Conservation (phyloP, 2,888 invertebrate genomes). For the Tetragonula carbonaria region DNA sequence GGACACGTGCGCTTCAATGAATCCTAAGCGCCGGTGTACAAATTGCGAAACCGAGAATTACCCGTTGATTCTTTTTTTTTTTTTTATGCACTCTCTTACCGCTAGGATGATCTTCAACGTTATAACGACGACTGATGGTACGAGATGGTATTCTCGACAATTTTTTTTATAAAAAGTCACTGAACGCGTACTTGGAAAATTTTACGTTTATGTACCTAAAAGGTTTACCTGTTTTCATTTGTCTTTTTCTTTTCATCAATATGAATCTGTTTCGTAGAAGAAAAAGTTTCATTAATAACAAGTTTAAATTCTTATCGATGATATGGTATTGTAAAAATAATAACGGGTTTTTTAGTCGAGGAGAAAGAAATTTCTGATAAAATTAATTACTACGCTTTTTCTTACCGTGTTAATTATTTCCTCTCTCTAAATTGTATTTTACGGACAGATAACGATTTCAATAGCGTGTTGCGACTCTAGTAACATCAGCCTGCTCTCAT, state of each 20-base stretch:
- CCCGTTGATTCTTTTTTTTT: too few relatives aligned
- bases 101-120: too few relatives aligned
- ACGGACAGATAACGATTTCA: background rate
- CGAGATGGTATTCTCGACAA: background rate
- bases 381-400: background rate
- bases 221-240: too few relatives aligned
- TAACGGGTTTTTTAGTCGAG: background rate
- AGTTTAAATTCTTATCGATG: background rate
- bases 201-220: too few relatives aligned
- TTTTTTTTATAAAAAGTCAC: background rate
- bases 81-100: background rate
- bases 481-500: background rate
- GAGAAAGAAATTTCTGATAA: background rate
- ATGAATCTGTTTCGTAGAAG: too few relatives aligned
- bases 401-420: background rate
- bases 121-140: too few relatives aligned
- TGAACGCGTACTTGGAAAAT: too few relatives aligned
- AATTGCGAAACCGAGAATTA: constrained; percentile 1
- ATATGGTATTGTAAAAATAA: too few relatives aligned
- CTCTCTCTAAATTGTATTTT: background rate
- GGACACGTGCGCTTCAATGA: constrained; percentile 28
- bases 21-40: constrained; percentile 4
- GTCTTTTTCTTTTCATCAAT: too few relatives aligned
- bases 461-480: background rate
- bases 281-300: too few relatives aligned